Base-by-base conservation (phyloP, 2,797 vertebrate species). In the Atherinosoma microstoma region DNA sequence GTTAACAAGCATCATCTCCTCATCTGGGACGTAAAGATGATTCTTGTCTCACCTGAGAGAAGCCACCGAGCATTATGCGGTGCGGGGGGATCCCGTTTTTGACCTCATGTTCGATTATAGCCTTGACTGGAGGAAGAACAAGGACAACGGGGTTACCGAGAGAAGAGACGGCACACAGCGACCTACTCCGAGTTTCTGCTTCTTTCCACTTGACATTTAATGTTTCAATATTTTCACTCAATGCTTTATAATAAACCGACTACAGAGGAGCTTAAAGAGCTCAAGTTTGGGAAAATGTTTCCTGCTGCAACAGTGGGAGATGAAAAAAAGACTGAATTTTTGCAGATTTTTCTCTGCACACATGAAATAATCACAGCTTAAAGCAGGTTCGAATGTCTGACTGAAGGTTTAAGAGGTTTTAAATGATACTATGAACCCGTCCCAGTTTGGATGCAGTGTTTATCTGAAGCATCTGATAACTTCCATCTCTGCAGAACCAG, bases 71-170 rank as follows among this genome's bases (percentile, higher is more conserved):
- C 61, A 99, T 94, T 64, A 99, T 97, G 20, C 98, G 96, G 85
- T 96, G 92, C 61, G 98, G 93, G 5, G 98, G 97, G 76, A 99
- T 99, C 72, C 98, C 98, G 0, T 98, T 99, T 94, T 96, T 98
- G 81, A 94, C 93, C 92, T 99, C 98, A 0, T 99, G 97, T 73
- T 99, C 98, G 1, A 99, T 99, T 78, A 98, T 95, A 76, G 96
- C 97, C 94, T 96, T 98, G 88, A 99, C 98, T 99, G 64, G 34
- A 88, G 27, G 40, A 36, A 78, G 12, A 35, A 35, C 18, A 54
- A 58, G 6, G 73, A 84, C 16, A 64, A 56, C 29, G 6, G 42
- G 15, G 9, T 35, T 24, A 40, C 36, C 16, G 1, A 40, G 38
- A 18, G 29, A 49, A 29, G 15, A 49, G 60, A 15, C 8, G 3